Evolutionary conservation across 2,888 invertebrate genomes (phyloP), one percentile per base, ranked within the genome.

Genomic region (Eupeodes latifasciatus): DNA sequence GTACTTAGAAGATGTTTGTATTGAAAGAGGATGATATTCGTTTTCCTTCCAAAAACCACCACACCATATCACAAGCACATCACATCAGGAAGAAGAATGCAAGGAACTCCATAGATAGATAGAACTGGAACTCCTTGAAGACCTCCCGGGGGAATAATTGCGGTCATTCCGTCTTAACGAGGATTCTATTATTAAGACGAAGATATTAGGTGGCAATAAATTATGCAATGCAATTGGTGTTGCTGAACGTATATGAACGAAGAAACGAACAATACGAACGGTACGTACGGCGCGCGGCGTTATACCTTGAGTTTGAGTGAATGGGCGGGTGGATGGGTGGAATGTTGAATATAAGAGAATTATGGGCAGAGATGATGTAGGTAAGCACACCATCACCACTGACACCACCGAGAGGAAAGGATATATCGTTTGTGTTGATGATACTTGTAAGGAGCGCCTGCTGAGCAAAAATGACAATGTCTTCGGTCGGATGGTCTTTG

Each of bases 161-260:
- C 69, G 85, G 88, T 88, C 87, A 88, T 88, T 88, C 87, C 77
- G 87, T 78, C 84, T 85, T 88, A 85, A 88, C 85, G 81, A 85
- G 81, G 81, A 84, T 85, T 88, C 88, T 85, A 88, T 85, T 88
- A 88, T 88, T 85, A 88, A 88, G 88, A 81, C 85, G 81, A 81
- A 78, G 81, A 71, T 85, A 88, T 88, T 88, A 88, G 85, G 85
- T 78, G 85, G 85, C 75, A 66, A 85, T 88, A 85, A 85, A 88
- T 88, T 81, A 88, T 88, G 88, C 85, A 88, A 64, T 88, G 88
- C 88, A 85, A 88, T 88, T 75, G 87, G 87, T 76, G 75, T 83
- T 80, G 69, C 27, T 27, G 27, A 27, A 27, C 27, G 27, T 27
- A 27, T 71, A 34, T 27, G 19, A 47, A 12, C 36, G 36, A 36